Conservation (phyloP, 2,113 vertebrate species). For the Phalacrocorax brasilianus region DNA sequence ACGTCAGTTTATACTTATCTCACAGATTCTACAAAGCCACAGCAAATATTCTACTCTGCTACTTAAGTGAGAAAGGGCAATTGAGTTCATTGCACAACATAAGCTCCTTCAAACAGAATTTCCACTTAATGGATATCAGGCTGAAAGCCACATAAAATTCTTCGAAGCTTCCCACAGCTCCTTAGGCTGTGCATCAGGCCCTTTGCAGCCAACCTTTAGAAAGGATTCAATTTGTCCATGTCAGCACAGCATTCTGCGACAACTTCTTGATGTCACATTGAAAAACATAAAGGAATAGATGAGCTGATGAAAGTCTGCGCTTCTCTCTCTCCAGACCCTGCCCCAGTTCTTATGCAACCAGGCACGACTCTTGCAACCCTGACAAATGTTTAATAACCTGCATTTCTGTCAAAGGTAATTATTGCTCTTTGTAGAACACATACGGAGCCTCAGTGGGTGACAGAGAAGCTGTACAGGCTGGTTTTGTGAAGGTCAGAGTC, state of each 20-base stretch:
- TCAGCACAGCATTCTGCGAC: background rate
- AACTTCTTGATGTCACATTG: background rate
- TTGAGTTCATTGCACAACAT: background rate
- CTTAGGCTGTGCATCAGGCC: background rate
- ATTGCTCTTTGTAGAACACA: background rate
- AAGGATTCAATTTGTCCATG: background rate
- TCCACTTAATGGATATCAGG: background rate
- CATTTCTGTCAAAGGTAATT: background rate
- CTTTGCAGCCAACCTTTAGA: background rate
- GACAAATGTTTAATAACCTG: background rate
- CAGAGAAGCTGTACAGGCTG: background rate
- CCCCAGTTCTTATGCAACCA: background rate
- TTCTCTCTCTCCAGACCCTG: background rate
- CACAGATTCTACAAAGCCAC: background rate
- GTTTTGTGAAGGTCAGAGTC: background rate
- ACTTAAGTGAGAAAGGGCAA: slow-evolving; percentile 4
- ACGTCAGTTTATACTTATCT: background rate
- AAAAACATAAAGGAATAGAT: background rate
- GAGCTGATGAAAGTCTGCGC: background rate
- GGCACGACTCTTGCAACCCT: background rate
- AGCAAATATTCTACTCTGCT: background rate
- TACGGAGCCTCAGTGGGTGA: background rate
- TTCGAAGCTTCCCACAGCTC: background rate
- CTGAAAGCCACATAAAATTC: background rate
- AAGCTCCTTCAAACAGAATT: background rate